Conservation (phyloP, 2,113 vertebrate genomes). For the Mustelus asterias region DNA sequence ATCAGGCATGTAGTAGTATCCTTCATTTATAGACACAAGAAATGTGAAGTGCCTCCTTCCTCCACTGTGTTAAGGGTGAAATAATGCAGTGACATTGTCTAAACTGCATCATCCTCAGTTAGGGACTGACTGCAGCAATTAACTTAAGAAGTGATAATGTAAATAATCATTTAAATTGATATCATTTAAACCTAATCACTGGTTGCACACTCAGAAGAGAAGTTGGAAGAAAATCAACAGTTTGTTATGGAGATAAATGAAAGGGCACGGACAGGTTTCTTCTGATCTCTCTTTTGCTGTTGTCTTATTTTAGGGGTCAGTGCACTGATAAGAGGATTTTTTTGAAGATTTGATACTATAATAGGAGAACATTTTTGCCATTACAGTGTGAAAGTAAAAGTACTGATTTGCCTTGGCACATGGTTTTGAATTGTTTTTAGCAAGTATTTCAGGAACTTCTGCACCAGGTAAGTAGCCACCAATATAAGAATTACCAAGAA, state of each 20-base stretch:
- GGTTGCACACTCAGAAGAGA: background rate
- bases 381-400: background rate
- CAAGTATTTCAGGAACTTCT: background rate
- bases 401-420: background rate
- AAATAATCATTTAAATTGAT: background rate
- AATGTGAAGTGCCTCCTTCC: background rate
- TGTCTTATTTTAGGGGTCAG: background rate
- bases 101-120: background rate
- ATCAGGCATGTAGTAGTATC: background rate
- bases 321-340: background rate
- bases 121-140: background rate
- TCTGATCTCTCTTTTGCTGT: background rate
- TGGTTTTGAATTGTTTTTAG: background rate
- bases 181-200: background rate
- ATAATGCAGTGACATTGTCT: background rate
- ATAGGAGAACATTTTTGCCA: background rate
- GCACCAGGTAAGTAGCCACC: background rate
- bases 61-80: background rate
- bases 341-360: background rate
- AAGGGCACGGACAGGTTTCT: background rate
- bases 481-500: background rate
- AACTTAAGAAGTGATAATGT: background rate
- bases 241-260: background rate
- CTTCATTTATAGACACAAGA: background rate
- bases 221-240: background rate